These are phyloP conservation scores for Dryomyza anilis DNA, from an alignment of 2,888 invertebrate species.

Conservation along the genomic window DNA sequence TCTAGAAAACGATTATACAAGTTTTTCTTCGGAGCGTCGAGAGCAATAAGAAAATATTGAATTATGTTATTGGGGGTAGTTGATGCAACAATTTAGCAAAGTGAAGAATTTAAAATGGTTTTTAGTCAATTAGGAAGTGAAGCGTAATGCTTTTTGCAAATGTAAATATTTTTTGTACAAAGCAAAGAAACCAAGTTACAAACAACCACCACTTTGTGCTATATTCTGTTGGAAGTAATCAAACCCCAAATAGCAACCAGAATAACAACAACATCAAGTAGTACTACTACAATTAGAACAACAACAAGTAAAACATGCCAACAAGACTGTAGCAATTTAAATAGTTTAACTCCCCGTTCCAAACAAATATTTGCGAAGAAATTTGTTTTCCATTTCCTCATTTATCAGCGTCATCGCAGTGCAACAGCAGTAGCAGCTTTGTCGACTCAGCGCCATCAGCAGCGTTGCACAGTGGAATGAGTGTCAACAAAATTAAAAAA, in stretches of 20 bases:
- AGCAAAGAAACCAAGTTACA: too few relatives aligned
- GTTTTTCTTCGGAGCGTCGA: too few relatives aligned
- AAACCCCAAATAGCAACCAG: background rate
- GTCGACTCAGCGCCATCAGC: background rate
- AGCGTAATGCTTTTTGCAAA: too few relatives aligned
- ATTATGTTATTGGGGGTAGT: too few relatives aligned
- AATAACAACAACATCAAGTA: background rate
- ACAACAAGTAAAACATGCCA: background rate
- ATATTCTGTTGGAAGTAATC: constrained; percentile 5
- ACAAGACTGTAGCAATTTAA: too few relatives aligned
- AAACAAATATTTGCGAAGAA: constrained; percentile 31
- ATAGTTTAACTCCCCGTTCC: too few relatives aligned
- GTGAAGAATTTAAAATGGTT: too few relatives aligned
- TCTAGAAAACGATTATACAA: too few relatives aligned
- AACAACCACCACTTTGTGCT: constrained; percentile 14
- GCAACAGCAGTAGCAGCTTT: background rate
- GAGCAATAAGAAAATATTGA: too few relatives aligned
- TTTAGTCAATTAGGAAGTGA: too few relatives aligned
- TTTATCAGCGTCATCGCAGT: background rate
- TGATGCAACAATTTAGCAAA: too few relatives aligned
- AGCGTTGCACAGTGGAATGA: background rate
- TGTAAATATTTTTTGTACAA: too few relatives aligned
- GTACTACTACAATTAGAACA: background rate
- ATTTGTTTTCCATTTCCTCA: constrained; percentile 24
- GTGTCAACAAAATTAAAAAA: background rate